Conservation (phyloP, 2,888 invertebrate species). For the Clivina fossor region DNA sequence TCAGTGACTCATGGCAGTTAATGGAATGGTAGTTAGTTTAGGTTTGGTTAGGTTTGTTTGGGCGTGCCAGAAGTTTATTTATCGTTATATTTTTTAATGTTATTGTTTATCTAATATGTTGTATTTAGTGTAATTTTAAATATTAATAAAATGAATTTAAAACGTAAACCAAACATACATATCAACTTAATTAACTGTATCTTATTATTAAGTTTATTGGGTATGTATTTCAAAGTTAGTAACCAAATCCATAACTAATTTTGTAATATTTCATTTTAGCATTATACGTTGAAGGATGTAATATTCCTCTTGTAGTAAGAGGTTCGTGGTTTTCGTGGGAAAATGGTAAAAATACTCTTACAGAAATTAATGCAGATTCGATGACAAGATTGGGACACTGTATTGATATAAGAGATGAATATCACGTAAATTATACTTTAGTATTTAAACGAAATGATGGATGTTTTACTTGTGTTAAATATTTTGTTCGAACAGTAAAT, state of each 20-base stretch:
- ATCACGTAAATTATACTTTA: slow-evolving; percentile 81
- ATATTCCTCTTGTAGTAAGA: slow-evolving; percentile 75
- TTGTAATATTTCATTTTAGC: slow-evolving; percentile 18
- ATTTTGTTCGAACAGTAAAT: slow-evolving; percentile 83
- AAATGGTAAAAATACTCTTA: slow-evolving; percentile 78
- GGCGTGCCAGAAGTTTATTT: slow-evolving; percentile 22
- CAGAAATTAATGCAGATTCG: slow-evolving; percentile 76
- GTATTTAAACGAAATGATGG: slow-evolving; percentile 67
- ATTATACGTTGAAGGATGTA: slow-evolving; percentile 57
- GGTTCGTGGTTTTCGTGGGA: slow-evolving; percentile 94
- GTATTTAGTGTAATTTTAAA: too few relatives aligned
- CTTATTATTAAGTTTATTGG: slow-evolving; percentile 4
- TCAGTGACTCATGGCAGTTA: too few relatives aligned
- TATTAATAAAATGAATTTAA: slow-evolving; percentile 21
- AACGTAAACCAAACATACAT: slow-evolving; percentile 7
- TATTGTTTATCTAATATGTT: too few relatives aligned
- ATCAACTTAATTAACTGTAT: slow-evolving; percentile 10
- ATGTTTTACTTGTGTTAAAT: slow-evolving; percentile 84
- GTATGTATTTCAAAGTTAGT: slow-evolving; percentile 9
- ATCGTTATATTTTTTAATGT: slow-evolving; percentile 15
- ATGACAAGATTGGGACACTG: slow-evolving; percentile 78
- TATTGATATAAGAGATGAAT: slow-evolving; percentile 71
- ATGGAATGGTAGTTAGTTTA: too few relatives aligned
- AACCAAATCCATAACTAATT: slow-evolving; percentile 9
- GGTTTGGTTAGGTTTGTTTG: slow-evolving; percentile 9